Percentiles rank a stretch among this genome's conserved stretches.
phyloP scores from a whole-genome alignment of 30 jellyfish, hydroid and myxozoan genomes.

The Cassiopea andromeda region DNA sequence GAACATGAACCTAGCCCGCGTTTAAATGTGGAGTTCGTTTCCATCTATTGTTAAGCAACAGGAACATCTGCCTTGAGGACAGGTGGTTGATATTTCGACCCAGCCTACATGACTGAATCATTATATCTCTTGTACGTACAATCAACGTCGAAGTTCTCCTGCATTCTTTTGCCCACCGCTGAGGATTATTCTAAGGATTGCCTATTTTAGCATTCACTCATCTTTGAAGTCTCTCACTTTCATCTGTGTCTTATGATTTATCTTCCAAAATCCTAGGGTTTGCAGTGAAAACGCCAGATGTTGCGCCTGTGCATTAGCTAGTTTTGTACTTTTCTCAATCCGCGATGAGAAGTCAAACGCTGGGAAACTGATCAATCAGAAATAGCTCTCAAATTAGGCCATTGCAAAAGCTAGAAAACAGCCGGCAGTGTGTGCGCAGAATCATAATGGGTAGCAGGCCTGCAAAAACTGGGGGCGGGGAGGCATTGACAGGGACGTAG shows the following conservation, averaged over 20 bases:
- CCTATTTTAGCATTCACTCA: not conserved
- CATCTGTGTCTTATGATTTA: not conserved
- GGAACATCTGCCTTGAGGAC: not conserved
- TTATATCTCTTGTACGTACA: not conserved
- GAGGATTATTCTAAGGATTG: not conserved
- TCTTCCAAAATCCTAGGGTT: not conserved
- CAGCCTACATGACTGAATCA: not conserved
- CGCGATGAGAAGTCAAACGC: not conserved
- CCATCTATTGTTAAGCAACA: not conserved
- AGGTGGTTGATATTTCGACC: not conserved
- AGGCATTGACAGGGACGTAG: too few relatives aligned
- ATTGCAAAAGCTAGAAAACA: not conserved
- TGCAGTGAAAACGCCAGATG: slow-evolving; percentile 9
- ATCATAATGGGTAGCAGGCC: too few relatives aligned
- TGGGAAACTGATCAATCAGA: not conserved
- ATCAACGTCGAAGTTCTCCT: not conserved
- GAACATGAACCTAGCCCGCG: not conserved
- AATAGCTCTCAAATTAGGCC: not conserved
- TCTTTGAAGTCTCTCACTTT: not conserved
- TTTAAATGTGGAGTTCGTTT: not conserved
- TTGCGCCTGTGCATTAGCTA: not conserved
- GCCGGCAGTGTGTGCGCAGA: too few relatives aligned
- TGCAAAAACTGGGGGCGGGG: too few relatives aligned
- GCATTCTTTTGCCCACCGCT: not conserved
- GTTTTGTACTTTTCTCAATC: not conserved